Percentiles rank a stretch among this genome's conserved stretches.
These are phyloP conservation scores for Parus major DNA, from an alignment of 2,113 vertebrate species.

Conservation along the genomic window DNA sequence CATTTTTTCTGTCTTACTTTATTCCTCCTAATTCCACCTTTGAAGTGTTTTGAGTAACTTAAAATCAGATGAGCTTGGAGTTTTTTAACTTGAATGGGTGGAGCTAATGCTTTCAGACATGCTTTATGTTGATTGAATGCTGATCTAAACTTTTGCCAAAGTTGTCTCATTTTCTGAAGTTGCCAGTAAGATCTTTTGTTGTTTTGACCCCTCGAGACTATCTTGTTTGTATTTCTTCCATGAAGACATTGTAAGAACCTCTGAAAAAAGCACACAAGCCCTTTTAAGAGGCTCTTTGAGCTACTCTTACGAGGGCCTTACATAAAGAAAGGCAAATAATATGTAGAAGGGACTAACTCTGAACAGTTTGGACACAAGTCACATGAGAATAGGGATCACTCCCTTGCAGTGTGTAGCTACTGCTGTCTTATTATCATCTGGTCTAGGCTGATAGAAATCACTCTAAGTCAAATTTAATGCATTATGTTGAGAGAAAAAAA, in stretches of 20 bases:
- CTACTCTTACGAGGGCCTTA: accelerated
- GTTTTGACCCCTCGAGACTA: background rate
- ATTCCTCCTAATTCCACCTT: background rate
- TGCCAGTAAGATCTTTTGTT: background rate
- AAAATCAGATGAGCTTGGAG: accelerated
- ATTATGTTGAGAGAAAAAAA: background rate
- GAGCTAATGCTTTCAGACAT: background rate
- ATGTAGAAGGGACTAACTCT: background rate
- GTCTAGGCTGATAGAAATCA: background rate
- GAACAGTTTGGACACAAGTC: background rate
- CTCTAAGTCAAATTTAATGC: background rate
- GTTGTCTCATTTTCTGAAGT: background rate
- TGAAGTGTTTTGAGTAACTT: background rate
- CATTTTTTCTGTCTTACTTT: background rate
- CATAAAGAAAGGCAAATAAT: background rate
- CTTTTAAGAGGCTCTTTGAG: background rate
- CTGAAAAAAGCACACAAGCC: background rate
- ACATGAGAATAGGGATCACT: background rate
- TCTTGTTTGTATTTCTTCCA: background rate
- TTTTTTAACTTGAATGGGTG: background rate
- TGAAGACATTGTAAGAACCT: no score
- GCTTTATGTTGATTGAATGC: background rate
- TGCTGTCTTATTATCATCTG: background rate
- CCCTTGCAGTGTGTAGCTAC: background rate
- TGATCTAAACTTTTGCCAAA: background rate